Evolutionary conservation across 2,888 invertebrate species (phyloP), one percentile per base, ranked within the genome.

Genomic region (Acleris holmiana): DNA sequence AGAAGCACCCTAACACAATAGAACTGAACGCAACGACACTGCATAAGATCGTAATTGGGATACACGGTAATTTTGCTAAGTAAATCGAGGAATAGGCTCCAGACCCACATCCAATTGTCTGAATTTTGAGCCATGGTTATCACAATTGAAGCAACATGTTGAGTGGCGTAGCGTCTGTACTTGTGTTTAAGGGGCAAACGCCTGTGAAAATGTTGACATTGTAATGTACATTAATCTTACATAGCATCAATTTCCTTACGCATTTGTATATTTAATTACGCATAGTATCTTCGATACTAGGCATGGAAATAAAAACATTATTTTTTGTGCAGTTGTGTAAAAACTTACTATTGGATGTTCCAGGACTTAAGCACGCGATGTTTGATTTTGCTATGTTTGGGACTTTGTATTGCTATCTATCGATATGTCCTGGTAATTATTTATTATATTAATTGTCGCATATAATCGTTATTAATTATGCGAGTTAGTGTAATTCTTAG

Each of bases 381-480:
- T 57, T 63, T 53, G 53, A 57, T 58, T 51, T 58, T 21, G 40
- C 46, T 63, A 50, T 18, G 57, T 63, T 47, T 23, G 51, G 51
- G 48, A 48, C 48, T 18, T 29, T 35, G 19, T 53, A 23, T 46
- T 47, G 49, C 57, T 40, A 58, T 47, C 57, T 40, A 58, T 47
- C 57, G 41, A 21, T 21, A 46, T 29, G 18, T 47, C 41, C 29
- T 5, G 48, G 25, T 50, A 17, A 46, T 53, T 57, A 63, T 65
- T 60, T 55, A 65, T 65, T 50, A 60, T 54, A 65, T 65, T 54
- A 64, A 49, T 64, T 65, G 59, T 65, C 59, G 54, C 65, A 46
- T 65, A 55, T 65, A 65, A 60, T 60, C 54, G 29, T 59, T 49
- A 58, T 8, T 35, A 55, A 17, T 46, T 65, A 60, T 60, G 59